Conservation (phyloP, 2,888 invertebrate genomes). For the Lepidonotus clava region DNA sequence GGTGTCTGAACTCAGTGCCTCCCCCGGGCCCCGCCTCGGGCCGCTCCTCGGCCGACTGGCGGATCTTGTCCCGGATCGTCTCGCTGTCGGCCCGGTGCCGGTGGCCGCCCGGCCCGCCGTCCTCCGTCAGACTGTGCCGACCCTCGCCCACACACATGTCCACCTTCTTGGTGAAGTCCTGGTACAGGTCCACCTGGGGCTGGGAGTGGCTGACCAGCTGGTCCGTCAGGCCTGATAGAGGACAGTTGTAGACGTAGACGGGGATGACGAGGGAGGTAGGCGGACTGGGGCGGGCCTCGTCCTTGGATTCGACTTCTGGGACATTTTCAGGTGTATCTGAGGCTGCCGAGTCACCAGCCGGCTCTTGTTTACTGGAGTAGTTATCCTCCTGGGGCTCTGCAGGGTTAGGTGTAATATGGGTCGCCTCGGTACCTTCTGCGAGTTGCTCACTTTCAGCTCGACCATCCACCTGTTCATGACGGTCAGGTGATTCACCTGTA, state of each 20-base stretch:
- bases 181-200: conserved; percentile 72
- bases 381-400: too few species aligned
- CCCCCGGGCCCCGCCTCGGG: conserved; percentile 63
- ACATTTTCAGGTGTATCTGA: too few species aligned
- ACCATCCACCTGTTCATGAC: too few species aligned
- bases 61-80: conserved; percentile 41
- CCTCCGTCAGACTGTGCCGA: background rate
- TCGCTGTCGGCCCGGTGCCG: conserved; percentile 46
- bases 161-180: conserved; percentile 75
- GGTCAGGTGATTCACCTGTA: too few species aligned
- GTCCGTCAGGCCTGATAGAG: conserved; percentile 83
- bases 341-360: too few species aligned
- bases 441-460: too few species aligned
- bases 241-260: conserved; percentile 87
- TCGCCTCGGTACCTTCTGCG: too few species aligned
- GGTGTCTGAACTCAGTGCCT: conserved; percentile 82
- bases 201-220: conserved; percentile 74
- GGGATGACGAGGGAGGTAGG: conserved; percentile 79
- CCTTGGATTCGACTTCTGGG: background rate
- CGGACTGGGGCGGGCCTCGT: background rate
- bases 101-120: background rate
- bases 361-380: too few species aligned
- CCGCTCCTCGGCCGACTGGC: conserved; percentile 41
- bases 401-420: too few species aligned
- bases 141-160: background rate